Base-by-base conservation (phyloP, 2,888 invertebrate species). In the Arenicola marina region DNA sequence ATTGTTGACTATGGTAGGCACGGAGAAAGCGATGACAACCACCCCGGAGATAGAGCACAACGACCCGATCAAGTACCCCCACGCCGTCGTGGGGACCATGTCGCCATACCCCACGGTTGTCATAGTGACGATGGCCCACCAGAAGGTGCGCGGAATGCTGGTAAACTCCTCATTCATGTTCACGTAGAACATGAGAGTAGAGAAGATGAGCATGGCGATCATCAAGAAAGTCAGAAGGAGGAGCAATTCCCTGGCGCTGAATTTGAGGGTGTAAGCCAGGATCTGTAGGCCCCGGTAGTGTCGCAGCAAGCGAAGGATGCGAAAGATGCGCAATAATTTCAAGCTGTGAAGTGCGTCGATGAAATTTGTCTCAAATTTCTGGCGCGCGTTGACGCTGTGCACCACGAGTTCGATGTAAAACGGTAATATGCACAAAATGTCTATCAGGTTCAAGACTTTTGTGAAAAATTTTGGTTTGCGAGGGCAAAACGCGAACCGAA, bases 91-190 rank as follows among this genome's bases (percentile, higher is more conserved):
- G 2, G 80, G 80, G 48, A 72, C 67, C 74, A 79, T 78, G 65
- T 79, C 80, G 18, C 80, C 80, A 65, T 80, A 80, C 3, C 80
- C 80, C 1, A 80, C 80, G 1, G 80, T 79, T 45, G 80, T 80
- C 79, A 80, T 79, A 56, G 80, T 80, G 31, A 80, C 76, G 24
- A 80, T 75, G 46, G 76, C 76, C 78, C 79, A 80, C 80, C 80
- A 80, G 67, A 80, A 79, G 2, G 78, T 77, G 2, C 78, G 75
- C 44, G 80, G 80, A 71, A 80, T 80, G 74, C 78, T 79, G 60
- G 70, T 75, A 61, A 78, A 80, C 3, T 32, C n/a, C 29, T 61
- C 54, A 3, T 56, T 44, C 2, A 53, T 51, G 26, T 81, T 79
- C 1, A 77, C 79, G 57, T 78, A 80, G 68, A 78, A 81, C 33